These are phyloP conservation scores for Drosophila burlai DNA, from an alignment of 1,140 invertebrate genomes.

Conservation along the genomic window DNA sequence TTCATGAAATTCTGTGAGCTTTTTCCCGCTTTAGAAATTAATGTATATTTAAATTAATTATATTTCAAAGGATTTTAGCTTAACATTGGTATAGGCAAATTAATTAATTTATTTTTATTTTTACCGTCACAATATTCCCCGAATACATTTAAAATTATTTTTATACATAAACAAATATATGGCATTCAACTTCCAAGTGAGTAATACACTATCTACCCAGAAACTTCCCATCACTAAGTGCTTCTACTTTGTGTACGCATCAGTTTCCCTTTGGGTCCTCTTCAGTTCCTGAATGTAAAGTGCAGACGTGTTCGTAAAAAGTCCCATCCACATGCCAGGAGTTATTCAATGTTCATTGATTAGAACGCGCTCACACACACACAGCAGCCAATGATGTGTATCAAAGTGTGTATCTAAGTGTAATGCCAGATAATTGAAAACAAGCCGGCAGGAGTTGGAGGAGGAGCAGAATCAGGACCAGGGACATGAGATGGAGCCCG, in stretches of 20 bases:
- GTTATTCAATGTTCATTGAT: conserved; percentile 73
- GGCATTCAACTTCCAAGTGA: neutral
- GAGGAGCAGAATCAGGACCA: neutral
- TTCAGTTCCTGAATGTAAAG: conserved; percentile 27
- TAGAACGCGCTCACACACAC: conserved; percentile 33
- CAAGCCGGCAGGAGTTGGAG: conserved; percentile 31
- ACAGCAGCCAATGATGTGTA: conserved; percentile 20
- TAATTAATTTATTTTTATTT: neutral
- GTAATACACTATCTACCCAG: neutral
- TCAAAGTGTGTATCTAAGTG: conserved; percentile 45
- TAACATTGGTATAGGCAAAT: no score
- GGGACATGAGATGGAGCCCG: conserved; percentile 16
- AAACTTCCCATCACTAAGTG: neutral
- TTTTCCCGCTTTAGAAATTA: neutral
- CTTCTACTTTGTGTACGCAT: conserved; percentile 12
- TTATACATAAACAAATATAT: neutral
- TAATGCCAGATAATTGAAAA: conserved; percentile 69
- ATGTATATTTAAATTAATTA: neutral
- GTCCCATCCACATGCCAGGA: conserved; percentile 40
- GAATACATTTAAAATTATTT: neutral
- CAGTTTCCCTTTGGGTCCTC: neutral
- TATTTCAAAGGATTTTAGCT: neutral
- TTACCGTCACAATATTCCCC: neutral
- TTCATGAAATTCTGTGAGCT: neutral
- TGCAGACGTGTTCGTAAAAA: conserved; percentile 52